Evolutionary conservation across 2,113 vertebrate genomes (phyloP).

Genomic region (Conger conger): DNA sequence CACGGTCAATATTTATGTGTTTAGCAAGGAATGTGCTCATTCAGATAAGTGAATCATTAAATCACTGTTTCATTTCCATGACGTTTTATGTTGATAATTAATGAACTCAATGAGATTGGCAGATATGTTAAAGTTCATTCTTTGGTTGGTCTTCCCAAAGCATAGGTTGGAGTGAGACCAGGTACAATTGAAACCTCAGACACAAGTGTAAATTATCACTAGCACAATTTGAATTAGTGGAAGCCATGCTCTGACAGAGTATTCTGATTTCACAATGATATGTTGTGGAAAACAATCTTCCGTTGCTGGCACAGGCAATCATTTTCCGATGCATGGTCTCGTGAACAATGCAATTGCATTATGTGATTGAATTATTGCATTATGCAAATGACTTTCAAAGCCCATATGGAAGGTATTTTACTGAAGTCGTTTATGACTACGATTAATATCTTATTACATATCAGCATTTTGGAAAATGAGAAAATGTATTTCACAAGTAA

Average conservation of each 20-base stretch:
- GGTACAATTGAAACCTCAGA: constrained; percentile 52
- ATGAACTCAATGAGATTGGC: constrained; percentile 7
- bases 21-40: background rate
- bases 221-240: constrained; percentile 63
- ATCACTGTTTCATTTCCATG: background rate
- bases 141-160: constrained; percentile 24
- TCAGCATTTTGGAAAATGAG: constrained; percentile 20
- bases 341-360: constrained; percentile 67
- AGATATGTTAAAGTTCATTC: constrained; percentile 7
- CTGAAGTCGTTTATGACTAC: constrained; percentile 51
- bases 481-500: constrained; percentile 26
- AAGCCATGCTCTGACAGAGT: constrained; percentile 47
- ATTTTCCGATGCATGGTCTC: constrained; percentile 58
- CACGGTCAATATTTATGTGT: background rate
- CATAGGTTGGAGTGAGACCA: background rate
- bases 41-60: background rate
- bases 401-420: constrained; percentile 51
- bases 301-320: constrained; percentile 56
- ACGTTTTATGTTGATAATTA: background rate
- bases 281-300: constrained; percentile 58
- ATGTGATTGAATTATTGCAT: constrained; percentile 66
- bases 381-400: constrained; percentile 61
- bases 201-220: constrained; percentile 59
- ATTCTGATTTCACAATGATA: constrained; percentile 58
- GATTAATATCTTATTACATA: constrained; percentile 29